Conservation (phyloP, 2,113 vertebrate species). For the Colinus virginianus region DNA sequence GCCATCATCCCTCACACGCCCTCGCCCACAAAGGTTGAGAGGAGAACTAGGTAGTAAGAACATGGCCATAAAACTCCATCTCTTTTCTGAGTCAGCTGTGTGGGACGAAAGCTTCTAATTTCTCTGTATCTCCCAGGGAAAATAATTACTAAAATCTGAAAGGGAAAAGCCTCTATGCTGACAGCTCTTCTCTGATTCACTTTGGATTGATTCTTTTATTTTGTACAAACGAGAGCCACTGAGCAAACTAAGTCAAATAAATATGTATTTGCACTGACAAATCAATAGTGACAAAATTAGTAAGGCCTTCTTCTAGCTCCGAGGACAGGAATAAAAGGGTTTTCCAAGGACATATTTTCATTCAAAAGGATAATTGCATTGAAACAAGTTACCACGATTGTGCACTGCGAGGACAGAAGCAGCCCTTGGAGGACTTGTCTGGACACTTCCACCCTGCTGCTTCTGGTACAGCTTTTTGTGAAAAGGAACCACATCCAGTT, state of each 20-base stretch:
- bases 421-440: background rate
- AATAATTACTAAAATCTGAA: background rate
- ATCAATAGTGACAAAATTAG: slow-evolving; percentile 9
- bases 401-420: slow-evolving; percentile 13
- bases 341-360: background rate
- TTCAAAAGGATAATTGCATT: slow-evolving; percentile 41
- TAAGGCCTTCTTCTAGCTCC: background rate
- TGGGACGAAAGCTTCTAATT: background rate
- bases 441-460: background rate
- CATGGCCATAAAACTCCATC: background rate
- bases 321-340: background rate
- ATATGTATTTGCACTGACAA: background rate
- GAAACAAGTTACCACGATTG: slow-evolving; percentile 24
- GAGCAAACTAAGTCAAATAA: background rate
- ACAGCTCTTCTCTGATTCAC: background rate
- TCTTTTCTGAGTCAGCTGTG: background rate
- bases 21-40: background rate
- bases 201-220: background rate
- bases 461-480: background rate
- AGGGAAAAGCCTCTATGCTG: background rate
- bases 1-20: background rate
- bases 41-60: background rate
- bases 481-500: background rate
- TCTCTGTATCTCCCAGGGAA: background rate
- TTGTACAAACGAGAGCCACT: background rate